These are phyloP conservation scores for Tenualosa thibaudeaui DNA, from an alignment of 2,797 vertebrate genomes.

Conservation along the genomic window DNA sequence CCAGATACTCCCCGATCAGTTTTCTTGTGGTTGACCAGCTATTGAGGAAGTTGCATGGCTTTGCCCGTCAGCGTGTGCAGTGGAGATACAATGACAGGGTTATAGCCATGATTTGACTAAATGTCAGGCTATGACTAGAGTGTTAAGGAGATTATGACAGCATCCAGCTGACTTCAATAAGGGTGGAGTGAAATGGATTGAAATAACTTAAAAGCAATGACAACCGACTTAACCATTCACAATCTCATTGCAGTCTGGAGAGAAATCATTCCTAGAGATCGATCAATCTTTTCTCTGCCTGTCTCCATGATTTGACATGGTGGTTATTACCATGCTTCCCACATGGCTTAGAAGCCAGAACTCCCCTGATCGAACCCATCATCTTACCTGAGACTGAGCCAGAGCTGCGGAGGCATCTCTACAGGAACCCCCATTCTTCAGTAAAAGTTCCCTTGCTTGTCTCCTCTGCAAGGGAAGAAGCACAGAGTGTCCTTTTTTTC, in stretches of 20 bases:
- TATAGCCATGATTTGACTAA: neutral
- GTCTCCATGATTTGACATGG: neutral
- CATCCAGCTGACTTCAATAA: slow-evolving; percentile 1
- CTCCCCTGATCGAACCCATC: neutral
- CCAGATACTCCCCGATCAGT: slow-evolving; percentile 2
- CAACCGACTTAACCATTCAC: neutral
- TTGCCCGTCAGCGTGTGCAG: slow-evolving; percentile 15
- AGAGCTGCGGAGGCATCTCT: neutral
- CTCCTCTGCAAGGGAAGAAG: neutral
- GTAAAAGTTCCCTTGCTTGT: neutral
- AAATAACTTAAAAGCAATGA: neutral
- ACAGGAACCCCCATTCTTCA: neutral
- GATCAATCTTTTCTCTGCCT: neutral
- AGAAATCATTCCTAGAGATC: neutral
- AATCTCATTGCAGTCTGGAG: neutral
- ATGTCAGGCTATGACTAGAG: neutral
- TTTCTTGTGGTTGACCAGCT: neutral
- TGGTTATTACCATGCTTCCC: neutral
- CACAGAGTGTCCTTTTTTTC: slow-evolving; percentile 22
- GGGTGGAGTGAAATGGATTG: neutral
- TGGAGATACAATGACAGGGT: neutral
- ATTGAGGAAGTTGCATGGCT: slow-evolving; percentile 50
- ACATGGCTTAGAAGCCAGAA: neutral
- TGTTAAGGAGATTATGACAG: neutral
- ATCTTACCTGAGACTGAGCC: neutral